Conservation (phyloP, 2,888 invertebrate genomes). For the Ecliptopera silaceata region DNA sequence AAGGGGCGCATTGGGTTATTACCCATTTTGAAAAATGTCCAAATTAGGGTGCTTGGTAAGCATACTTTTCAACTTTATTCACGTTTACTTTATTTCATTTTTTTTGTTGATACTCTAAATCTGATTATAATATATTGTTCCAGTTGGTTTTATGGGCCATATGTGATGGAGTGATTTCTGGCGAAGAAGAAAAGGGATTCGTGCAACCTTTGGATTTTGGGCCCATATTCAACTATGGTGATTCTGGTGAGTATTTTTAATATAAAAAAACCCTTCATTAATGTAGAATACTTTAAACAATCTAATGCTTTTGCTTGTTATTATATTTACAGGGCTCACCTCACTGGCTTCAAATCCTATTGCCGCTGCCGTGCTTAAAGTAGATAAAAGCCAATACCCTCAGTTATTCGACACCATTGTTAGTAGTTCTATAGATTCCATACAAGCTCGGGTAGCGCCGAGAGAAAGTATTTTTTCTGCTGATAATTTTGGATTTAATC, state of each 20-base stretch:
- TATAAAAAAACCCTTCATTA: not conserved
- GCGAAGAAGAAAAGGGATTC: conserved; percentile 69
- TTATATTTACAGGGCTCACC: conserved; percentile 70
- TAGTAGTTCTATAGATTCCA: conserved; percentile 77
- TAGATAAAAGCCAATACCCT: conserved; percentile 76
- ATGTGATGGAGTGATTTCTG: conserved; percentile 64
- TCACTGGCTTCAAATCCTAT: conserved; percentile 75
- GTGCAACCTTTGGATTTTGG: conserved; percentile 82
- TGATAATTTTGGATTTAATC: conserved; percentile 75
- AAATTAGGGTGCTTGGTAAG: conserved; percentile 72
- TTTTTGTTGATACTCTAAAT: conserved; percentile 14
- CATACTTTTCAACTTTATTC: conserved; percentile 30
- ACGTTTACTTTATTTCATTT: conserved; percentile 19
- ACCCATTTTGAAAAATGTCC: conserved; percentile 70
- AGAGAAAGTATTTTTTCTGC: conserved; percentile 70
- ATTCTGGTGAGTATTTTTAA: conserved; percentile 56
- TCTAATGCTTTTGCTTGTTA: conserved; percentile 45
- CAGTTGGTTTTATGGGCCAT: conserved; percentile 74
- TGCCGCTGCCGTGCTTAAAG: conserved; percentile 68
- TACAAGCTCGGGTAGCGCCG: conserved; percentile 69
- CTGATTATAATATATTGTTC: conserved; percentile 45
- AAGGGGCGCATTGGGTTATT: conserved; percentile 62
- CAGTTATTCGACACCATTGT: conserved; percentile 73
- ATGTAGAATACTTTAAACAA: not conserved
- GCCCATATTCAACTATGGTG: conserved; percentile 74